phyloP scores from a whole-genome alignment of 2,113 vertebrate genomes.

The cattle (Bos taurus) region ARS-UCD2.0 NC_037331.1:73333501-73334000 shows the following conservation, averaged over 20 bases:
- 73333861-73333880: neutral
- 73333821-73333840: neutral
- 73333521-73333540: neutral
- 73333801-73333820: neutral
- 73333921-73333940: neutral
- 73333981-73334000: neutral
- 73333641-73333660: neutral
- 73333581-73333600: neutral
- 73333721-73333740: neutral
- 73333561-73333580: neutral
- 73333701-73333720: neutral
- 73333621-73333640: neutral
- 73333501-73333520: neutral
- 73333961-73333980: neutral
- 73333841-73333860: neutral
- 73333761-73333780: neutral
- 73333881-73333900: neutral
- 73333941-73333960: neutral
- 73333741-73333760: neutral
- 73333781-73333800: neutral
- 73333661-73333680: neutral
- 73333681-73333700: neutral
- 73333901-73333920: neutral
- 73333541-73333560: neutral
- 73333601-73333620: neutral